Conservation (phyloP, 2,797 vertebrate genomes). For the Brachymystax lenok region DNA sequence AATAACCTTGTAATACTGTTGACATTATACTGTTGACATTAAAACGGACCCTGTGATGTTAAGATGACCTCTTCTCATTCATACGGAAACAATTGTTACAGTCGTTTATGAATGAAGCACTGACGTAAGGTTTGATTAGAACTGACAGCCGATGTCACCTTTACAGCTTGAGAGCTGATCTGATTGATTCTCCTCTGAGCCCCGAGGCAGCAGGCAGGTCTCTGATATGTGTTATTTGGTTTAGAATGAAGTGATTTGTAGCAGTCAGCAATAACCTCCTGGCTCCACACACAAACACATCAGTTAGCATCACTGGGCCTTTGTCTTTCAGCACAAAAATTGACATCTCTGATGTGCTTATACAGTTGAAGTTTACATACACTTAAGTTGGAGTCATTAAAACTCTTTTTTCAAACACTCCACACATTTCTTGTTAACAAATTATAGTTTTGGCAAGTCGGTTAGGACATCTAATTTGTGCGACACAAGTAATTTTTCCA, state of each 20-base stretch:
- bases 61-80: background rate
- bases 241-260: slow-evolving; percentile 32
- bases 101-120: background rate
- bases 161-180: background rate
- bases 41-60: background rate
- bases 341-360: background rate
- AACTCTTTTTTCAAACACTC: no score
- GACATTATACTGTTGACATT: background rate
- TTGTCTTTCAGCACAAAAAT: background rate
- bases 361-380: no score
- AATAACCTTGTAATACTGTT: background rate
- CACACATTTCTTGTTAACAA: no score
- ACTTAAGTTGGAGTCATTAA: no score
- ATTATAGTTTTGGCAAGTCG: no score
- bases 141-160: background rate
- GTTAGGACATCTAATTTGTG: no score
- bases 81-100: background rate
- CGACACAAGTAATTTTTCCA: no score
- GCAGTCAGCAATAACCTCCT: slow-evolving; percentile 33
- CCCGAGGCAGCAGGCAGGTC: slow-evolving; percentile 19
- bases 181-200: background rate
- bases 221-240: slow-evolving; percentile 13
- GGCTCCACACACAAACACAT: slow-evolving; percentile 7
- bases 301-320: background rate
- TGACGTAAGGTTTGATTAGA: background rate